Base-by-base conservation (phyloP, 2,888 invertebrate species). In the Nesidiocoris tenuis region DNA sequence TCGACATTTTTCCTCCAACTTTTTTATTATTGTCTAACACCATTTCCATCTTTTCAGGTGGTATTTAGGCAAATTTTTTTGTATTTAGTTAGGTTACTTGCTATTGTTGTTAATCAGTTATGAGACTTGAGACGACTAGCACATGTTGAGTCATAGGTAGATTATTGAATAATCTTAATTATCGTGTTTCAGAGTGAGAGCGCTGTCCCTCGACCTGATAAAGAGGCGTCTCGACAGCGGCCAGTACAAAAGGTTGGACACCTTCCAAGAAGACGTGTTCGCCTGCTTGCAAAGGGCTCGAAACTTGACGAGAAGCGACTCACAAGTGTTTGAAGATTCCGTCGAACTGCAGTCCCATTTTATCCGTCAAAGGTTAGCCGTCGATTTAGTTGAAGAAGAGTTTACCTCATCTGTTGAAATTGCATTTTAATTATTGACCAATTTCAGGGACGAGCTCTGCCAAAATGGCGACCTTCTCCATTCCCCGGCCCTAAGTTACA, bases 251-350 rank as follows among this genome's bases (percentile, higher is more conserved):
- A 88, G 99, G 3, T 85, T 99, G 78, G 98, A 99, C 83, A 88
- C 91, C 75, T 98, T 98, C 85, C 98, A 98, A 86, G 96, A 96
- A 81, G 98, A 99, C 82, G 90, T 98, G 82, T 98, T 99, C 83
- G 89, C 92, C 54, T 94, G 98, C 78, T 90, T 98, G 82, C 96
- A 97, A 81, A 85, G 86, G 77, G 96, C 96, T 0, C 89, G 98
- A 1, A 90, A 90, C 77, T 86, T 96, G 0, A 93, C 96, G 0
- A 89, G 96, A 16, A 92, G 94, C 0, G 97, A 98, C 85, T 97
- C 98, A 1, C 95, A 95, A 83, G 90, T 95, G 63, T 98, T 97
- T 85, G 96, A 98, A 82, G 98, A 99, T 84, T 91, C 97, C 0
- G 90, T 96, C 25, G 96, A 97, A 81, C 86, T 99, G 68, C 98